Evolutionary conservation across 2,888 invertebrate species (phyloP).

Genomic region (Agrotis puta): DNA sequence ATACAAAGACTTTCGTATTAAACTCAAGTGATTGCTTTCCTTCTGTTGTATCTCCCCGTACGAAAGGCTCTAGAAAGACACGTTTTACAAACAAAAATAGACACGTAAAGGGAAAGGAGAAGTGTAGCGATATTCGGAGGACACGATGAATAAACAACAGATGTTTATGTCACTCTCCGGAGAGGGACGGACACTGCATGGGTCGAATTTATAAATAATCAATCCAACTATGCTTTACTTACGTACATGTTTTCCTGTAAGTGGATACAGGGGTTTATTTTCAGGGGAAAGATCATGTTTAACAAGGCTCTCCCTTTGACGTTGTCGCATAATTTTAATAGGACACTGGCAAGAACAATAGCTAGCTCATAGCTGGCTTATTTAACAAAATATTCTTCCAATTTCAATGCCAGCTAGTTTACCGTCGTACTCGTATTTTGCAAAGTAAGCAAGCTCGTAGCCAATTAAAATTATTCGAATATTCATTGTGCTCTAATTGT

Average conservation of each 20-base stretch:
- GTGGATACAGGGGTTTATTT: conserved; percentile 50
- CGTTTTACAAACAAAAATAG: conserved; percentile 66
- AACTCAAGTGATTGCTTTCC: conserved; percentile 60
- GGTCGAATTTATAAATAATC: conserved; percentile 80
- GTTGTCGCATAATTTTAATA: conserved; percentile 9
- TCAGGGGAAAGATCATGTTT: conserved; percentile 47
- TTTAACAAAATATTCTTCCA: conserved; percentile 46
- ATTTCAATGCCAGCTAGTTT: conserved; percentile 53
- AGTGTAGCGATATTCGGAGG: conserved; percentile 74
- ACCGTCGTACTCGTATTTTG: conserved; percentile 40
- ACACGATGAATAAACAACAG: conserved; percentile 85
- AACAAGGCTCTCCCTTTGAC: neutral
- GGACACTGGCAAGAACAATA: conserved; percentile 8
- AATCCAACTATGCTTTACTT: conserved; percentile 67
- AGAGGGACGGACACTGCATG: conserved; percentile 68
- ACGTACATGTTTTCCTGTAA: conserved; percentile 49
- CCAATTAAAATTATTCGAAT: conserved; percentile 50
- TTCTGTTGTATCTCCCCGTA: conserved; percentile 47
- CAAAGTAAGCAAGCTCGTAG: conserved; percentile 29
- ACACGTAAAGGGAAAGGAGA: conserved; percentile 70
- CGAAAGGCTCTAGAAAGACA: conserved; percentile 42
- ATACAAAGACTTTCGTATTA: conserved; percentile 32
- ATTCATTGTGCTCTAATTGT: conserved; percentile 27
- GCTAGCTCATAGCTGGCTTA: conserved; percentile 6
- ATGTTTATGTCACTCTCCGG: conserved; percentile 76